These are phyloP conservation scores for Chrysocyon brachyurus DNA, from an alignment of 2,797 vertebrate genomes.

Conservation along the genomic window DNA sequence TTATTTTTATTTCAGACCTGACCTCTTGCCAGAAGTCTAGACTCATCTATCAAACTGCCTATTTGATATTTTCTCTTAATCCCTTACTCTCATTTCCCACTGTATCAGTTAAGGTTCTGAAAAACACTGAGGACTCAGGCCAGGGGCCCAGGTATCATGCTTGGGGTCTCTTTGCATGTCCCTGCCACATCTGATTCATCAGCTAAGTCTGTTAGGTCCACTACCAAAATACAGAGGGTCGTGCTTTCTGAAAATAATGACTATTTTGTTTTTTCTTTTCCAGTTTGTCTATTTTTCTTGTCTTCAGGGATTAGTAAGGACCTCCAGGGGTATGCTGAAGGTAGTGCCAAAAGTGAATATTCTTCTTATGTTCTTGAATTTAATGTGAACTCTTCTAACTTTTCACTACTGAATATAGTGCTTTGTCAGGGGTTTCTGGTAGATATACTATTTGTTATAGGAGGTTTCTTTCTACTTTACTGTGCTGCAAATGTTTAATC, in stretches of 20 bases:
- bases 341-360: background rate
- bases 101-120: background rate
- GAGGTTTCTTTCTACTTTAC: background rate
- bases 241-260: background rate
- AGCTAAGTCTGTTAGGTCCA: background rate
- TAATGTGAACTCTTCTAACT: background rate
- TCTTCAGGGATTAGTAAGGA: background rate
- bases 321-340: background rate
- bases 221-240: background rate
- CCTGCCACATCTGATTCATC: background rate
- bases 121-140: background rate
- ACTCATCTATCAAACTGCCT: background rate
- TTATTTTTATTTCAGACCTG: background rate
- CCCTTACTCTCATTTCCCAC: background rate
- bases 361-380: background rate
- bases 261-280: background rate
- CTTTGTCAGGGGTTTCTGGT: background rate
- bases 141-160: background rate
- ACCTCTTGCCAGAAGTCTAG: constrained; percentile 39
- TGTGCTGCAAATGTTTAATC: background rate
- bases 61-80: background rate
- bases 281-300: background rate
- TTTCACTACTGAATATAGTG: background rate
- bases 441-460: background rate
- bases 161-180: background rate